phyloP scores from a whole-genome alignment of 1,140 invertebrate genomes.

The Aphaenogaster ashmeadi region DNA sequence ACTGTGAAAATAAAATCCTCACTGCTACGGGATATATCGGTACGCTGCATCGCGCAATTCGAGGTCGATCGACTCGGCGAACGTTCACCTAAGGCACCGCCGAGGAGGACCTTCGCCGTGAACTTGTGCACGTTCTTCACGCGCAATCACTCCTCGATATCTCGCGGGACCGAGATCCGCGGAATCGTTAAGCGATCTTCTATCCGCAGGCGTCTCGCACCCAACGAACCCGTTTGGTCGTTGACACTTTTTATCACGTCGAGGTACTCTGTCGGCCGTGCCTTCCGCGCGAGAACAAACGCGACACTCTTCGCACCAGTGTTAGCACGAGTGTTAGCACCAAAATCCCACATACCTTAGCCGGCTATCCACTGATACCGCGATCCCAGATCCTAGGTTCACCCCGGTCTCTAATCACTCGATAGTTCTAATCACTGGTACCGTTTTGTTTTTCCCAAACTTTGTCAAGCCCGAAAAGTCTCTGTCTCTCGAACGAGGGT shows the following conservation, averaged over 20 bases:
- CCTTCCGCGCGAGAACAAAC: constrained; percentile 28
- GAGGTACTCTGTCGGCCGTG: constrained; percentile 39
- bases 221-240: constrained; percentile 26
- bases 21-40: neutral
- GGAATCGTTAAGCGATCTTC: constrained; percentile 57
- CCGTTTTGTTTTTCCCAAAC: constrained; percentile 30
- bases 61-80: constrained; percentile 23
- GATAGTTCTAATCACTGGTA: constrained; percentile 62
- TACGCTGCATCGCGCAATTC: constrained; percentile 5
- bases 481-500: constrained; percentile 17
- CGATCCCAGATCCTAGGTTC: constrained; percentile 1
- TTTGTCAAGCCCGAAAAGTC: constrained; percentile 8
- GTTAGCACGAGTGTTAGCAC: constrained; percentile 26
- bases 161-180: neutral
- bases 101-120: constrained; percentile 63
- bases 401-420: constrained; percentile 68
- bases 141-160: constrained; percentile 21
- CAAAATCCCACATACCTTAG: constrained; percentile 72
- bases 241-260: constrained; percentile 51
- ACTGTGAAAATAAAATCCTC: constrained; percentile 17
- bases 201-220: constrained; percentile 18
- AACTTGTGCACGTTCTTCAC: constrained; percentile 37
- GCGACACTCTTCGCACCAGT: constrained; percentile 22
- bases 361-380: constrained; percentile 66
- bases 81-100: constrained; percentile 56